Evolutionary conservation across 2,113 vertebrate species (phyloP).

Genomic region (Aplodontia rufa): DNA sequence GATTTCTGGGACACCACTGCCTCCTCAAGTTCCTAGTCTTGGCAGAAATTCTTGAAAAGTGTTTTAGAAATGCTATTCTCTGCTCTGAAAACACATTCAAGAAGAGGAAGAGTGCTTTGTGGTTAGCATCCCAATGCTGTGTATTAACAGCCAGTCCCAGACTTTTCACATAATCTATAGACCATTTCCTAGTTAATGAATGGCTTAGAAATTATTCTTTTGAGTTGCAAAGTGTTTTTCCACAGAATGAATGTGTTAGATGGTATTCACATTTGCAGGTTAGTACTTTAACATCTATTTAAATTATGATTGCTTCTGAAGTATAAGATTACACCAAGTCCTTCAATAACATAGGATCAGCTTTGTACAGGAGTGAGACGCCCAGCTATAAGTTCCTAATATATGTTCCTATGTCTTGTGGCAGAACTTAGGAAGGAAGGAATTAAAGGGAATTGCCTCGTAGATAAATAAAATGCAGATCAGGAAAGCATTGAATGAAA

Average conservation of each 20-base stretch:
- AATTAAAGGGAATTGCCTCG: not conserved
- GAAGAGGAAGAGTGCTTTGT: not conserved
- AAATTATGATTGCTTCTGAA: not conserved
- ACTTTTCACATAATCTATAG: not conserved
- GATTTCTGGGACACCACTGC: slow-evolving; percentile 1
- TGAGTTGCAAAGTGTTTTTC: not conserved
- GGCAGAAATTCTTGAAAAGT: slow-evolving; percentile 44
- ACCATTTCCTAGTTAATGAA: not conserved
- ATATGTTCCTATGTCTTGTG: not conserved
- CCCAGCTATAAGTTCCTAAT: not conserved
- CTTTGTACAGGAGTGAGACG: not conserved
- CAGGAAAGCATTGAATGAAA: not conserved
- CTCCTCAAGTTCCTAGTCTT: slow-evolving; percentile 11
- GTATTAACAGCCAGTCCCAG: not conserved
- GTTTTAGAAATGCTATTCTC: slow-evolving; percentile 31
- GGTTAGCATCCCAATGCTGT: not conserved
- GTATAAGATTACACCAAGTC: not conserved
- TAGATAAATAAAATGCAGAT: not conserved
- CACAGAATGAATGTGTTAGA: not conserved
- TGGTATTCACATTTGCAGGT: not conserved
- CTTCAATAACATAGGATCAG: not conserved
- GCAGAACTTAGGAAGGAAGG: not conserved
- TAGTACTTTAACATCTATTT: not conserved
- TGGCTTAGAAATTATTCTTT: not conserved
- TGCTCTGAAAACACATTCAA: slow-evolving; percentile 3